These are phyloP conservation scores for Xestia xanthographa DNA, from an alignment of 2,888 invertebrate species.

Conservation along the genomic window DNA sequence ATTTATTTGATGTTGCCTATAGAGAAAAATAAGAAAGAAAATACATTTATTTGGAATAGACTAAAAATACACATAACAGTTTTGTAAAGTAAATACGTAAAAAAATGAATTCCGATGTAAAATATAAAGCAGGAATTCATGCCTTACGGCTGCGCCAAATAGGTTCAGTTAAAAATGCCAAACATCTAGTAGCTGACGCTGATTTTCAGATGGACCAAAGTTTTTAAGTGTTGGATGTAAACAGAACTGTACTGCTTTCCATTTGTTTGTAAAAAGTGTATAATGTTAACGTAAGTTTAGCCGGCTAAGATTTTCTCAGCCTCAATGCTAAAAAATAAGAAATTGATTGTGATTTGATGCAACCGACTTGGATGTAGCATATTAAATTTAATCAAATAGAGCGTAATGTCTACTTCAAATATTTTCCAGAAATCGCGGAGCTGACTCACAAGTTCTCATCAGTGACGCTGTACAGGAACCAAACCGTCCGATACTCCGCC, in stretches of 20 bases:
- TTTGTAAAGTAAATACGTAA: background rate
- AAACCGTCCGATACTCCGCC: slow-evolving; percentile 94
- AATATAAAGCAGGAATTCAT: background rate
- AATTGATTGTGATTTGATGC: background rate
- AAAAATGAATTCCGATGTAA: background rate
- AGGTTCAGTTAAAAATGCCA: background rate
- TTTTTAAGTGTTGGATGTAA: background rate
- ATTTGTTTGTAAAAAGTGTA: background rate
- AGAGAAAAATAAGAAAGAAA: background rate
- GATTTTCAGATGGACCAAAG: background rate
- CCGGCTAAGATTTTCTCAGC: background rate
- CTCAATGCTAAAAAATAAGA: background rate
- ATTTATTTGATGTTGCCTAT: no score
- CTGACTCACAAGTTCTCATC: slow-evolving; percentile 95
- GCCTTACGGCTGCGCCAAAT: no score
- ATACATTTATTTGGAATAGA: background rate
- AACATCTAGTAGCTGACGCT: background rate
- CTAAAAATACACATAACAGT: background rate
- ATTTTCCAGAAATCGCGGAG: slow-evolving; percentile 93
- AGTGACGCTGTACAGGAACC: slow-evolving; percentile 94
- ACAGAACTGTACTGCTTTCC: background rate
- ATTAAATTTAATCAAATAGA: background rate
- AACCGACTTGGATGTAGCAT: background rate
- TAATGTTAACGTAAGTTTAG: background rate
- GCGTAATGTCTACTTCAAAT: background rate